These are phyloP conservation scores for Plebejus melissa DNA, from an alignment of 2,888 invertebrate species.

Conservation along the genomic window DNA sequence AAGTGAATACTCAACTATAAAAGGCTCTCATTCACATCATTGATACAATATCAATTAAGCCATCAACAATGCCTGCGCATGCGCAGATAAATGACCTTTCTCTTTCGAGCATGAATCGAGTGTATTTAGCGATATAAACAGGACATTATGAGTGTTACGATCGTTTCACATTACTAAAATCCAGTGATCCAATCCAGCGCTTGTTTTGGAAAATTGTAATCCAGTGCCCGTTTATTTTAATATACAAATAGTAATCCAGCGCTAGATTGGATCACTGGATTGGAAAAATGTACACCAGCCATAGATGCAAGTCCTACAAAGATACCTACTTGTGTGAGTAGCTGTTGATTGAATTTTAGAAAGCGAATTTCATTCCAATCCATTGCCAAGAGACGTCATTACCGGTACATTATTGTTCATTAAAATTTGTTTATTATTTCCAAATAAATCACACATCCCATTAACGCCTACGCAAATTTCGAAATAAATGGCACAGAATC, in stretches of 20 bases:
- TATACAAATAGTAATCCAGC: too few species aligned
- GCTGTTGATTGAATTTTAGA: background rate
- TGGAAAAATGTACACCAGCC: too few species aligned
- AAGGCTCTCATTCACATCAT: background rate
- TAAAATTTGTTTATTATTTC: slow-evolving; percentile 16
- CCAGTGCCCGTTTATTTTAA: too few species aligned
- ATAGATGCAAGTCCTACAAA: too few species aligned
- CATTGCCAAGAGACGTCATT: background rate
- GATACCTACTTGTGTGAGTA: too few species aligned
- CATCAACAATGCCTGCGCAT: background rate
- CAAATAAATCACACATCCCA: slow-evolving; percentile 36
- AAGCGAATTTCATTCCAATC: background rate
- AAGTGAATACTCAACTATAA: background rate
- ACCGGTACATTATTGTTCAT: slow-evolving; percentile 3
- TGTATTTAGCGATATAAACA: background rate
- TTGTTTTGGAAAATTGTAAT: too few species aligned
- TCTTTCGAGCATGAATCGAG: background rate
- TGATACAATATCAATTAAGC: slow-evolving; percentile 5
- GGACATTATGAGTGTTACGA: too few species aligned
- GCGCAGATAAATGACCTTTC: background rate
- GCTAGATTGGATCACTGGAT: too few species aligned
- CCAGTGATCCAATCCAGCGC: too few species aligned
- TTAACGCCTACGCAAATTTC: slow-evolving; percentile 44
- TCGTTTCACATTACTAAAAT: too few species aligned
- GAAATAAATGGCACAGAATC: slow-evolving; percentile 42